Evolutionary conservation across 2,797 vertebrate genomes (phyloP).

Genomic region (Phylloscopus collybita): DNA sequence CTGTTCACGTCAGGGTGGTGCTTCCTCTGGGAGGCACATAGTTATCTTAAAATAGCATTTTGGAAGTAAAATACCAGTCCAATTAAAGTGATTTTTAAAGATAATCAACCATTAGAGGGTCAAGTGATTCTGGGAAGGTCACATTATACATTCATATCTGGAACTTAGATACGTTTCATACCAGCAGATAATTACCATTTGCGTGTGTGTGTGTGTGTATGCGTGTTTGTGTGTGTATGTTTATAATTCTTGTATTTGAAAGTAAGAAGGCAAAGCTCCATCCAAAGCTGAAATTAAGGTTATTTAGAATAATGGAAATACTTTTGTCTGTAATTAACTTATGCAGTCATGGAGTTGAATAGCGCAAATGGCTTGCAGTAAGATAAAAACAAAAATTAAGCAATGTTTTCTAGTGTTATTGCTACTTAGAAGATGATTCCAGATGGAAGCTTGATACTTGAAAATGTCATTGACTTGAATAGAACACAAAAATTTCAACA

Average conservation of each 20-base stretch:
- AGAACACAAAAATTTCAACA: background rate
- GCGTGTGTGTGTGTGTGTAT: accelerated
- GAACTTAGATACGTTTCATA: background rate
- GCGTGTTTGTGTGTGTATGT: background rate
- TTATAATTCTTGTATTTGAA: background rate
- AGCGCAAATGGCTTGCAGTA: background rate
- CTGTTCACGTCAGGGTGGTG: accelerated
- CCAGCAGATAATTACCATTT: background rate
- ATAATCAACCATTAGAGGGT: background rate
- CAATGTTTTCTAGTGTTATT: background rate
- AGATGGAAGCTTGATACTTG: background rate
- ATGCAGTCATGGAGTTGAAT: background rate
- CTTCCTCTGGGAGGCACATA: background rate
- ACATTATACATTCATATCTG: background rate
- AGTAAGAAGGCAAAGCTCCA: background rate
- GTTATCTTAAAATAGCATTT: background rate
- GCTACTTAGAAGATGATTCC: background rate
- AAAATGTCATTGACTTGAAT: background rate
- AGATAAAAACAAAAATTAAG: background rate
- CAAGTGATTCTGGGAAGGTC: background rate
- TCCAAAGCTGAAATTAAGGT: background rate
- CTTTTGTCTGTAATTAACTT: background rate
- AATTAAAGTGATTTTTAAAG: background rate
- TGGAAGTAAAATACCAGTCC: background rate
- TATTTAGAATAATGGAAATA: background rate